phyloP scores from a whole-genome alignment of 2,113 vertebrate genomes.

The Psittacara wagleri region DNA sequence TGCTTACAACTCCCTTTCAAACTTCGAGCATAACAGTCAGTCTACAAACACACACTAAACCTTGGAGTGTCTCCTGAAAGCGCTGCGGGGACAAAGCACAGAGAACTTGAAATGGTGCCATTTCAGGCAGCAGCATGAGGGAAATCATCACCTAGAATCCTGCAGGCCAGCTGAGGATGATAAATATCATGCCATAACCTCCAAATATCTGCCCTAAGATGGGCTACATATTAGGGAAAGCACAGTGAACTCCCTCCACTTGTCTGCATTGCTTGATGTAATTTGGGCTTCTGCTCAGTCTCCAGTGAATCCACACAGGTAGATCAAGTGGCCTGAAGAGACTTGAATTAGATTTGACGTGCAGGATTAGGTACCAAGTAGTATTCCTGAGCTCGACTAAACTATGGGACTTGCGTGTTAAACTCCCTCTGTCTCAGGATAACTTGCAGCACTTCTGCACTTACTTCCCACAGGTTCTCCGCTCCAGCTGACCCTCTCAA shows the following conservation, averaged over 20 bases:
- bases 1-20: not conserved
- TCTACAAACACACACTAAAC: not conserved
- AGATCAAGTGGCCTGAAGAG: not conserved
- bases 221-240: not conserved
- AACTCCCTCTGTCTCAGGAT: not conserved
- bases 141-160: not conserved
- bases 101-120: not conserved
- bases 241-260: not conserved
- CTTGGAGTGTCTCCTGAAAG: not conserved
- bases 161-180: not conserved
- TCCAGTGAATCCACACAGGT: not conserved
- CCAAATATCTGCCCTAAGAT: not conserved
- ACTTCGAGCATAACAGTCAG: not conserved
- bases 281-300: not conserved
- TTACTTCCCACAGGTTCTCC: conserved; percentile 96
- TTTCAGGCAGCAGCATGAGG: not conserved
- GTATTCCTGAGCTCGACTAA: not conserved
- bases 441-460: conserved; percentile 29
- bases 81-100: not conserved
- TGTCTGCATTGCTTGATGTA: not conserved
- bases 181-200: not conserved
- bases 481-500: conserved; percentile 93
- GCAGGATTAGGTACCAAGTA: not conserved
- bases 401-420: not conserved
- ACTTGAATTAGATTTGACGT: not conserved